Conservation (phyloP, 2,113 vertebrate genomes). For the Diadophis punctatus region DNA sequence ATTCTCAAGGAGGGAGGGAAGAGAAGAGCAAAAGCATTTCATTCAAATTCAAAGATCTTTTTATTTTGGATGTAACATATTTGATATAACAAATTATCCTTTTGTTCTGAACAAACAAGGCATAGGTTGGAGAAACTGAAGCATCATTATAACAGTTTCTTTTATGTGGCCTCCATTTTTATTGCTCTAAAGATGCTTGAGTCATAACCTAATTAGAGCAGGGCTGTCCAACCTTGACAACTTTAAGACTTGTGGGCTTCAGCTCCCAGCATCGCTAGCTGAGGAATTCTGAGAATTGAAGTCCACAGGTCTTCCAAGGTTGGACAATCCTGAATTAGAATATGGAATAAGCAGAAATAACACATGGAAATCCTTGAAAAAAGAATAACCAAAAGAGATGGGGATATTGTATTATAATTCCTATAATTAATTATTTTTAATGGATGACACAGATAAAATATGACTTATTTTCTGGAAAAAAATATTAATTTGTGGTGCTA, state of each 20-base stretch:
- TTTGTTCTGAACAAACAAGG: background rate
- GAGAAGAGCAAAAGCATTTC: background rate
- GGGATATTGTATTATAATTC: background rate
- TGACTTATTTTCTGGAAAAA: background rate
- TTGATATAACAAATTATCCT: background rate
- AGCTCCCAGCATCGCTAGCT: background rate
- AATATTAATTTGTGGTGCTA: background rate
- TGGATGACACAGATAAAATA: background rate
- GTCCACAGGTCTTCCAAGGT: too few species aligned
- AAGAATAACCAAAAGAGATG: background rate
- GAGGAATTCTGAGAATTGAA: background rate
- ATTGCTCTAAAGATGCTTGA: background rate
- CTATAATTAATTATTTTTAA: background rate
- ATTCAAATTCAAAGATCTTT: background rate
- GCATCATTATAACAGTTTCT: conserved; percentile 12
- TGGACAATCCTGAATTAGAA: background rate
- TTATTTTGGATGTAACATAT: background rate
- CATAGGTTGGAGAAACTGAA: conserved; percentile 1
- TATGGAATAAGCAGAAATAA: conserved; percentile 8
- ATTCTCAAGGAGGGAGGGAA: background rate
- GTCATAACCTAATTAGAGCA: conserved; percentile 17
- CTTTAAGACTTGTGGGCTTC: background rate
- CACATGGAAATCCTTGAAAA: background rate
- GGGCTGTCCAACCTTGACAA: background rate
- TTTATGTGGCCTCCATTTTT: background rate